A percentile compares a stretch with the other conserved stretches of the same genome.
Evolutionary conservation across 1,140 invertebrate genomes (phyloP).

Genomic region (Cotesia chilonis): DNA sequence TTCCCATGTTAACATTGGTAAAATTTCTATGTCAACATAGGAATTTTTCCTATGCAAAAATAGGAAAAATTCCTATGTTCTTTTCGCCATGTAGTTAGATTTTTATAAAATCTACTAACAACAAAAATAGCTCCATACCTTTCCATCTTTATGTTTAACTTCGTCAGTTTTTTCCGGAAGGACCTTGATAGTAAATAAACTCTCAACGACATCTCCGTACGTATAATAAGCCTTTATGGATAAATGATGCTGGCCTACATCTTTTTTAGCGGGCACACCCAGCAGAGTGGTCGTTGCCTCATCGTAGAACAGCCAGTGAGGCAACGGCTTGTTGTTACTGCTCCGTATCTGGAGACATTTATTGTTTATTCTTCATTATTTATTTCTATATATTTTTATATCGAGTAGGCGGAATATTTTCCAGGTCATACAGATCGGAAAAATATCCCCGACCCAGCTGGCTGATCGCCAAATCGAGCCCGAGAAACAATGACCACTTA

Average conservation of each 20-base stretch:
- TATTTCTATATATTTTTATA: background rate
- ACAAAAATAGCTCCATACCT: slow-evolving; percentile 46
- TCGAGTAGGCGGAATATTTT: slow-evolving; percentile 2
- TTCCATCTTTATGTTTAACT: slow-evolving; percentile 53
- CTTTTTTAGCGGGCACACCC: slow-evolving; percentile 69
- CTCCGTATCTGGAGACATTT: slow-evolving; percentile 43
- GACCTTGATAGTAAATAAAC: slow-evolving; percentile 70
- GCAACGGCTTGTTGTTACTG: slow-evolving; percentile 40
- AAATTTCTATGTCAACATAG: no score
- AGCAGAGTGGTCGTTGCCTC: slow-evolving; percentile 60
- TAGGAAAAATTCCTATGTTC: no score
- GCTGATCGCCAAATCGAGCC: background rate
- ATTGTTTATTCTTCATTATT: no score
- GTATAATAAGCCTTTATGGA: slow-evolving; percentile 64
- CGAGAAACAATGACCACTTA: slow-evolving; percentile 38
- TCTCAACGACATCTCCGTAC: slow-evolving; percentile 58
- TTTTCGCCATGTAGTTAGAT: background rate
- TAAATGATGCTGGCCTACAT: slow-evolving; percentile 68
- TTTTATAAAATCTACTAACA: background rate
- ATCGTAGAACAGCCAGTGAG: slow-evolving; percentile 59
- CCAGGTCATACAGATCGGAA: no score
- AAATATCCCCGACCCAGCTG: background rate
- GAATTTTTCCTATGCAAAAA: no score
- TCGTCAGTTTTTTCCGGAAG: slow-evolving; percentile 55
- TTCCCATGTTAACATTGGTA: no score